Evolutionary conservation across 1,140 invertebrate genomes (phyloP).

Genomic region (Bombyx mandarina): DNA sequence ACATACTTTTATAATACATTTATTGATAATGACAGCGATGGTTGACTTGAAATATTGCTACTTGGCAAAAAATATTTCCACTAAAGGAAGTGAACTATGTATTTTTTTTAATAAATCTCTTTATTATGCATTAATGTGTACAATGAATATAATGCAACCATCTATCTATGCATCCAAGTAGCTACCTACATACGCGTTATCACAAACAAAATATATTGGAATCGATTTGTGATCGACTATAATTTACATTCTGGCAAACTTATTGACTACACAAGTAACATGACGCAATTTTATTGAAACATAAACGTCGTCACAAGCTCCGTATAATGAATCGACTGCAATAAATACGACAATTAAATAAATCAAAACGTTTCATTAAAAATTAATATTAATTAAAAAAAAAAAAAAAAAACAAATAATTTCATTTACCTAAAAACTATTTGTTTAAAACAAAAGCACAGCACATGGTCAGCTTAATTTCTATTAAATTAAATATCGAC

Average conservation of each 20-base stretch:
- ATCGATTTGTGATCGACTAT: conserved; percentile 55
- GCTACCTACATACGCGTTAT: conserved; percentile 14
- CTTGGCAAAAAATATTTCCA: conserved; percentile 67
- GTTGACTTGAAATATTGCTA: conserved; percentile 64
- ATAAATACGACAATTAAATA: conserved; percentile 51
- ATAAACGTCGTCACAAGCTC: conserved; percentile 41
- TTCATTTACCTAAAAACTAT: conserved; percentile 56
- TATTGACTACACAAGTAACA: conserved; percentile 31
- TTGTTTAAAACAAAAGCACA: conserved; percentile 69
- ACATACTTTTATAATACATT: conserved; percentile 63
- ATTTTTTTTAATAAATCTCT: conserved; percentile 62
- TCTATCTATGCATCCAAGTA: conserved; percentile 40
- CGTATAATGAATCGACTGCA: conserved; percentile 52
- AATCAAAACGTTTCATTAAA: conserved; percentile 12
- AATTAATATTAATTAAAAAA: conserved; percentile 45
- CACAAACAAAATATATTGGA: conserved; percentile 20
- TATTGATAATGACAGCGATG: conserved; percentile 70
- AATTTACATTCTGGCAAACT: conserved; percentile 54
- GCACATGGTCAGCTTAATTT: conserved; percentile 68
- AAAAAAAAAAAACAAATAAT: conserved; percentile 60
- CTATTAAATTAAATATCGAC: conserved; percentile 58
- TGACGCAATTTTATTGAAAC: conserved; percentile 32
- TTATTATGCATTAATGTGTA: conserved; percentile 52
- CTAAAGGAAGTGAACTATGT: conserved; percentile 59
- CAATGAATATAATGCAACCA: conserved; percentile 53